Evolutionary conservation across 1,140 invertebrate species (phyloP).

Genomic region (Psix sp.): DNA sequence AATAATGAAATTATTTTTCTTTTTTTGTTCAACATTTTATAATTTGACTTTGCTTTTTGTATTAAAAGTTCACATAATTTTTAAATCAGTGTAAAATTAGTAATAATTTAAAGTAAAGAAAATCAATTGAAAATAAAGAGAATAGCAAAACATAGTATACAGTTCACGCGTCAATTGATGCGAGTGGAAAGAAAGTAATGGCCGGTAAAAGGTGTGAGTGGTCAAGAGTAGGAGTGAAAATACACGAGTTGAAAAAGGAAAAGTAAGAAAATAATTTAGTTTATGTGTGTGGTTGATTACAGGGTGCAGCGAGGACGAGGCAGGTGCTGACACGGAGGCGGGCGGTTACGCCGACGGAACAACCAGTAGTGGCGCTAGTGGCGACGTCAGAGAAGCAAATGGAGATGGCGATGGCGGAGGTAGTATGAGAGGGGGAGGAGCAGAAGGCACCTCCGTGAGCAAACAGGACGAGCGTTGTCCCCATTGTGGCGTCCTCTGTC

Average conservation of each 20-base stretch:
- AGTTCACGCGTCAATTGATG: no score
- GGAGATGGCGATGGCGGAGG: slow-evolving; percentile 62
- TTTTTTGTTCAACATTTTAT: no score
- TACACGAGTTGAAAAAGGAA: slow-evolving; percentile 7
- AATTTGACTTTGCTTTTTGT: no score
- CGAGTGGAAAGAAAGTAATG: no score
- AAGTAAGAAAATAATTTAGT: slow-evolving; percentile 44
- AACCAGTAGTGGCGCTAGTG: slow-evolving; percentile 62
- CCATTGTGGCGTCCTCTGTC: slow-evolving; percentile 73
- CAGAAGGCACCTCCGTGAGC: slow-evolving; percentile 49
- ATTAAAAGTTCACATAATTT: no score
- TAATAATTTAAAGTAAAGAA: no score
- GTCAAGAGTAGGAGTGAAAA: no score
- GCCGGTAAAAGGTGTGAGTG: no score
- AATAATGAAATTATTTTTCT: no score
- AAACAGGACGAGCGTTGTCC: slow-evolving; percentile 71
- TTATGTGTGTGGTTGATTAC: slow-evolving; percentile 58
- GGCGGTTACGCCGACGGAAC: slow-evolving; percentile 71
- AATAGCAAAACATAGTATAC: no score
- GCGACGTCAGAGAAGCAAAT: slow-evolving; percentile 58
- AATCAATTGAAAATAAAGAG: no score
- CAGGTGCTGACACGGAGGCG: slow-evolving; percentile 73
- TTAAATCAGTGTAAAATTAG: no score
- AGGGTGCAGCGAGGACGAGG: slow-evolving; percentile 76
- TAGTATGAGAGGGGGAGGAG: slow-evolving; percentile 60